Percentiles rank a stretch among this genome's conserved stretches.
These are phyloP conservation scores for Noctuana brunneofusca DNA, from an alignment of 2,888 invertebrate genomes.

Conservation along the genomic window DNA sequence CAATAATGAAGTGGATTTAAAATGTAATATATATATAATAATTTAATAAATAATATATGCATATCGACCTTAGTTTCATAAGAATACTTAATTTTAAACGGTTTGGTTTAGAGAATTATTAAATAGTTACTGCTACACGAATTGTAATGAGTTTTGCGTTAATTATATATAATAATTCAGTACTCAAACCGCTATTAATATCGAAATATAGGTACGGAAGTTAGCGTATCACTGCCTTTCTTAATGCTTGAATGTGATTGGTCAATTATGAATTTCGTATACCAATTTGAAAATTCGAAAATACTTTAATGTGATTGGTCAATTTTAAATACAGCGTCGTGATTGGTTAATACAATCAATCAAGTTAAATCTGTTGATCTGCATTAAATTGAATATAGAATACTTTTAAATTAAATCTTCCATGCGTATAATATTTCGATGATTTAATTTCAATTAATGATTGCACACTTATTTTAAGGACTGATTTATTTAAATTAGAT, in stretches of 20 bases:
- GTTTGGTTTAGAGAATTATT: background rate
- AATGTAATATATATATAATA: constrained; percentile 29
- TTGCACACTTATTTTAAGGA: constrained; percentile 26
- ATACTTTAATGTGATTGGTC: background rate
- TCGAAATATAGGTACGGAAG: constrained; percentile 10
- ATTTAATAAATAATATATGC: constrained; percentile 30
- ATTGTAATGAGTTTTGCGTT: background rate
- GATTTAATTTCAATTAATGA: background rate
- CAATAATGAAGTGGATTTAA: constrained; percentile 9
- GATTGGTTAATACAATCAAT: background rate
- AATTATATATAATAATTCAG: background rate
- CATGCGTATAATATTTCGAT: constrained; percentile 20
- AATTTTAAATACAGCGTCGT: background rate
- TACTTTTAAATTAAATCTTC: background rate
- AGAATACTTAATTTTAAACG: constrained; percentile 10
- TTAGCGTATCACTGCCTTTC: too few species aligned
- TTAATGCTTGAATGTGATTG: too few species aligned
- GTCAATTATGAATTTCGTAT: too few species aligned
- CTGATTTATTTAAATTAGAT: constrained; percentile 22
- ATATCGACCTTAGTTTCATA: constrained; percentile 27
- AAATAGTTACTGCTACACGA: background rate
- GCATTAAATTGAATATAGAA: background rate
- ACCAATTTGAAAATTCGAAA: background rate
- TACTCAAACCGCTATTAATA: background rate
- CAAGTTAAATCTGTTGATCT: background rate